Evolutionary conservation across 2,797 vertebrate genomes (phyloP), one percentile per base, ranked within the genome.

Genomic region (Leptoclinus maculatus): DNA sequence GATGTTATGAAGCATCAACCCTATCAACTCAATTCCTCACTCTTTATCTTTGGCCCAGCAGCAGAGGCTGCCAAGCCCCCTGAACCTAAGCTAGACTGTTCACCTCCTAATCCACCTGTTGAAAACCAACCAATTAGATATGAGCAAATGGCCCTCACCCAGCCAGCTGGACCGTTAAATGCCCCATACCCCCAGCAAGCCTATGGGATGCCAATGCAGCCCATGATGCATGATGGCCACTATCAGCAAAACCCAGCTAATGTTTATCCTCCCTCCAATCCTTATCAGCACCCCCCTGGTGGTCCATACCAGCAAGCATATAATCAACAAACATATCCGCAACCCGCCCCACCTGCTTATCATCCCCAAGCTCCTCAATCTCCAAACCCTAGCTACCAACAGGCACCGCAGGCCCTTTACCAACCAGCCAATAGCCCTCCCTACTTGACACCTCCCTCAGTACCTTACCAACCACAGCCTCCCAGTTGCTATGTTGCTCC

Each of bases 1-100:
- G 97, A 99, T 84, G 97, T 99, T 76, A 99, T 99, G 98, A 99
- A 98, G 87, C 97, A 99, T 90, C 96, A 99, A 41, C 98, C 98
- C 0, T 99, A 99, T 84, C 98, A 99, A 88, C 96, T 99, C 1
- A 96, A 95, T 51, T 95, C 97, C 2, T 97, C 98, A 59, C 95
- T 99, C 88, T 99, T 99, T 92, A 98, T 96, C 41, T 99, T 95
- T 91, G 97, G 98, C 36, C 95, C 97, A 84, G 96, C 95, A 47
- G 93, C 88, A 83, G 92, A 94, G 69, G 74, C 82, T 69, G 80
- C 86, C 25, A 96, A 96, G 86, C 91, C 93, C 53, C 76, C 87
- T 73, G 69, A 66, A 72, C 81, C 87, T 80, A 89, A 89, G 39
- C 85, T 87, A 11, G 79, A 83, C 62, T 59, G 93, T 92, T 83